phyloP scores from a whole-genome alignment of 2,797 vertebrate genomes.

The Lacerta agilis region DNA sequence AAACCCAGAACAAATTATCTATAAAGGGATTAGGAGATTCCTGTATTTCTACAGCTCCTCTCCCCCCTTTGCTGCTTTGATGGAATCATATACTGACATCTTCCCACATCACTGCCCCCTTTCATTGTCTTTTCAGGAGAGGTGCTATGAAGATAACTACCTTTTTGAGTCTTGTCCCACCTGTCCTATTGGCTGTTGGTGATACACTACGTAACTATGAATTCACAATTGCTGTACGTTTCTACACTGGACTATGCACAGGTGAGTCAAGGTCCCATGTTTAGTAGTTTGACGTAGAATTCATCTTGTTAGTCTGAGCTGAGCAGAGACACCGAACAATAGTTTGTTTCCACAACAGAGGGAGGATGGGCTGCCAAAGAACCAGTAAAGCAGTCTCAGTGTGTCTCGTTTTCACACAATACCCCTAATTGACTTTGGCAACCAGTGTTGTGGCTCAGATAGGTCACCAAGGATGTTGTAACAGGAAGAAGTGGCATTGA shows the following conservation, averaged over 20 bases:
- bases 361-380: background rate
- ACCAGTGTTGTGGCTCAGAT: background rate
- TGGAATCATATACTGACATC: background rate
- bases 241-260: background rate
- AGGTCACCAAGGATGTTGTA: background rate
- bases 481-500: background rate
- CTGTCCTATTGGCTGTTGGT: background rate
- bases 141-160: background rate
- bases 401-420: too few relatives aligned
- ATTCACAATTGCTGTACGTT: background rate
- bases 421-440: background rate
- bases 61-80: background rate
- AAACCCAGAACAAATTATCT: background rate
- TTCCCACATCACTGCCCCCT: background rate
- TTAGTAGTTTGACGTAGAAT: background rate
- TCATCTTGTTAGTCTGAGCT: too few relatives aligned
- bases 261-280: background rate
- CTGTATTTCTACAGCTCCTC: background rate
- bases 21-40: background rate
- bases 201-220: background rate
- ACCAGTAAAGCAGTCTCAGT: too few relatives aligned
- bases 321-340: background rate
- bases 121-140: slow-evolving; percentile 6
- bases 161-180: background rate
- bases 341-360: background rate